Percentiles rank a stretch among this genome's conserved stretches.
Conservation (phyloP, 1,140 invertebrate species). For the Drosophila ercepeae region DNA sequence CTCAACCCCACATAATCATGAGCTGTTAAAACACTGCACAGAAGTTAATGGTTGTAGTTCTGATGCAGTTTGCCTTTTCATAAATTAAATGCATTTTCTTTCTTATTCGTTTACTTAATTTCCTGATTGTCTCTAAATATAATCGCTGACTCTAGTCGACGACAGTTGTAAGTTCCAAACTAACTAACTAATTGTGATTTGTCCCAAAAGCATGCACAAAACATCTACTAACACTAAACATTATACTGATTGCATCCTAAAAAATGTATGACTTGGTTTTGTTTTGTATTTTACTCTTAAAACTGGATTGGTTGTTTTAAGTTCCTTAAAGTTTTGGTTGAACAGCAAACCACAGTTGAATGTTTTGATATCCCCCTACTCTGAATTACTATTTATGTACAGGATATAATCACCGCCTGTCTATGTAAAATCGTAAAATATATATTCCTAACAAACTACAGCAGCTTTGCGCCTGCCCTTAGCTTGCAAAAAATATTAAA, state of each 20-base stretch:
- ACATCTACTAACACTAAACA: conserved; percentile 12
- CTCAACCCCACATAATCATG: conserved; percentile 10
- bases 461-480: conserved; percentile 69
- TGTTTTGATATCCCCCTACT: conserved; percentile 58
- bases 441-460: conserved; percentile 46
- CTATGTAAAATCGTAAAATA: no score
- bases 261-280: conserved; percentile 15
- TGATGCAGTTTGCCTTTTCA: conserved; percentile 4
- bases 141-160: conserved; percentile 60
- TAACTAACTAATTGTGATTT: conserved; percentile 46
- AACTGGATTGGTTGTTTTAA: conserved; percentile 10
- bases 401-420: conserved; percentile 30
- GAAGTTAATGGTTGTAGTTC: conserved; percentile 10
- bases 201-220: conserved; percentile 32
- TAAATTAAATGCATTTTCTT: conserved; percentile 23
- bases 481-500: conserved; percentile 46
- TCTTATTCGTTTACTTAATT: conserved; percentile 21
- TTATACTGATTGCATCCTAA: conserved; percentile 5
- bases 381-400: conserved; percentile 35
- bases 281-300: conserved; percentile 3
- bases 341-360: conserved; percentile 78
- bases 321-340: conserved; percentile 38
- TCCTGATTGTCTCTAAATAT: conserved; percentile 27
- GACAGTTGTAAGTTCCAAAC: conserved; percentile 70
- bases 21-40: conserved; percentile 30